Evolutionary conservation across 2,797 vertebrate genomes (phyloP), one percentile per base, ranked within the genome.

Genomic region (Anolis apletophallus): DNA sequence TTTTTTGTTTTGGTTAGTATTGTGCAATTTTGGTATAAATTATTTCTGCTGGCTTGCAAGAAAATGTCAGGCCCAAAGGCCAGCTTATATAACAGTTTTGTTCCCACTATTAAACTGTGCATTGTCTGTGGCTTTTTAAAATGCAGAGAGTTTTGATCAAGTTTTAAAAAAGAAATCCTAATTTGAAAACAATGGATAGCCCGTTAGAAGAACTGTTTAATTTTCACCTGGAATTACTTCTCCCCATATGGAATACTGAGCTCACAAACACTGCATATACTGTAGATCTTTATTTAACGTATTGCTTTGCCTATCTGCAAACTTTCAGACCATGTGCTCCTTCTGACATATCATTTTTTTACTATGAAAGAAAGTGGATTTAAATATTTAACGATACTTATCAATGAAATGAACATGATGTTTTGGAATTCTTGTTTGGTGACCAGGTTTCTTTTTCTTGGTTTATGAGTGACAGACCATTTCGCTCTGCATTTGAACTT

Each of bases 281-380:
- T n/a, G n/a, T n/a, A 91, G 80, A 90, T 90, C 73, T 93, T 91
- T 92, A 92, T 93, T 89, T 92, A 92, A 91, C 90, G 78, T 90
- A 83, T 67, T 83, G 72, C 83, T 91, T 87, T 89, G 55, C 88
- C 80, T 92, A 92, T 86, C 12, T 89, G 78, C 81, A 14, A 87
- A 90, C 87, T 88, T 90, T 73, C 89, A 92, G 90, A 90, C 90
- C 84, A 52, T 82, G 67, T 64, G 10, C 10, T 87, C 85, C 83
- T 91, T 81, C 40, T 4, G 91, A 92, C 88, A 89, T 55, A 88
- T 83, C 90, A 93, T 32, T 93, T 88, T 87, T 74, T 68, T 90
- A 76, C 88, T 85, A 13, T 69, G 89, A 82, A 89, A 94, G 61
- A 54, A 77, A 76, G 76, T 87, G 90, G 90, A 23, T 19, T 34